Base-by-base conservation (phyloP, 2,888 invertebrate genomes). In the Selenia dentaria region DNA sequence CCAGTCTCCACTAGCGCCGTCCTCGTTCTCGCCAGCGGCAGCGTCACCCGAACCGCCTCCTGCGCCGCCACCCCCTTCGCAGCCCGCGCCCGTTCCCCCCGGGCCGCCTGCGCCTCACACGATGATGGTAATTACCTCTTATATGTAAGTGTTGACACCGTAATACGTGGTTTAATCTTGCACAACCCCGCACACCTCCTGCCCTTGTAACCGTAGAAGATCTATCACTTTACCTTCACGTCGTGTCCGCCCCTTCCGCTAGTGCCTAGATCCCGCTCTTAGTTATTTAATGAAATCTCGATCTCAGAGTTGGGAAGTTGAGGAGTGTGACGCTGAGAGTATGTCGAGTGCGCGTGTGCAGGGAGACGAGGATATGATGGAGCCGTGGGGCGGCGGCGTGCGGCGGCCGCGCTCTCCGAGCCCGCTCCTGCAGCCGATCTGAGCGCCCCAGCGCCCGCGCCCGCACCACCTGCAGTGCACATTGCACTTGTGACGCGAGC, bases 321-420 rank as follows among this genome's bases (percentile, higher is more conserved):
- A 84, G 79, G 85, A 83, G 82, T 88, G 81, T 86, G 88, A 88
- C 67, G 88, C 85, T 83, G 89, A 89, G 87, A 88, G 88, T 89
- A 90, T 89, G 88, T 90, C 89, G 88, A 88, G 89, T 90, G 80
- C 86, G 70, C 88, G 83, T 89, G 89, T 89, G 80, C 88, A 92
- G 92, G 92, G 92, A 92, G 91, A 92, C 92, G 91, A 92, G 91
- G 89, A 92, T 92, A 88, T 92, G 92, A 92, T 92, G 91, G 90
- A 90, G 83, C 75, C 85, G 76, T 92, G 91, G 91, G 80, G 87
- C 78, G 79, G 82, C 28, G 41, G 83, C 73, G 78, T 81, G 72
- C 85, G 85, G 64, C 81, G 83, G 63, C 77, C 79, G 74, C 83
- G 84, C 58, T 86, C 83, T 49, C 83, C 83, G 66, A 87, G 88